Evolutionary conservation across 2,113 vertebrate genomes (phyloP).

Genomic region (Fulica atra): DNA sequence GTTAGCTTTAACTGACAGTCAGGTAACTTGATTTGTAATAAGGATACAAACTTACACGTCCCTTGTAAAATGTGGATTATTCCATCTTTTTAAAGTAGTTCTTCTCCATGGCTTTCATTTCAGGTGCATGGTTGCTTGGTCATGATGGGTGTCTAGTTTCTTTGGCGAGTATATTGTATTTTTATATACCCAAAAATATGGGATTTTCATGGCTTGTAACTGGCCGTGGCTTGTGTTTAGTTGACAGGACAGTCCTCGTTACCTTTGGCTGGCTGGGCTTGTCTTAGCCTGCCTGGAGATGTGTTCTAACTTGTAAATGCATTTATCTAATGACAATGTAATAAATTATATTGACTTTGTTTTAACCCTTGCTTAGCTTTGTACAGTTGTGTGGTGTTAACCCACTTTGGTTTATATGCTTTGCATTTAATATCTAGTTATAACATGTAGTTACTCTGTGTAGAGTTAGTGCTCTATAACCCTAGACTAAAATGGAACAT

Average conservation of each 20-base stretch:
- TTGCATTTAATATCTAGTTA: neutral
- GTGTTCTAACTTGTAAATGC: neutral
- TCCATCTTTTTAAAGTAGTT: neutral
- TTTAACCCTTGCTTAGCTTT: neutral
- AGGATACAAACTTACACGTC: neutral
- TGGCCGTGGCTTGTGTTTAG: neutral
- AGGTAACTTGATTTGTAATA: neutral
- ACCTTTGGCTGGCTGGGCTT: neutral
- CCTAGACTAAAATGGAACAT: neutral
- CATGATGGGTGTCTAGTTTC: neutral
- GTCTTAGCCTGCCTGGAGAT: neutral
- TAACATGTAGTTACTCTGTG: neutral
- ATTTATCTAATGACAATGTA: neutral
- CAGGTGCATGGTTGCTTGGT: neutral
- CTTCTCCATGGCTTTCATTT: neutral
- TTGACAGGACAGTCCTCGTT: neutral
- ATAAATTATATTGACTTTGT: neutral
- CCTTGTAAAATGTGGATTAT: neutral
- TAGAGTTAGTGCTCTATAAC: neutral
- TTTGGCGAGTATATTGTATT: neutral
- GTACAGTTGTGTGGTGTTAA: neutral
- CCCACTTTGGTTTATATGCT: neutral
- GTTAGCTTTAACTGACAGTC: neutral
- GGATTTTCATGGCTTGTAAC: neutral
- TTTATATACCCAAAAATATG: neutral